These are phyloP conservation scores for Syngnathus scovelli DNA, from an alignment of 2,113 vertebrate genomes.

Conservation along the genomic window DNA sequence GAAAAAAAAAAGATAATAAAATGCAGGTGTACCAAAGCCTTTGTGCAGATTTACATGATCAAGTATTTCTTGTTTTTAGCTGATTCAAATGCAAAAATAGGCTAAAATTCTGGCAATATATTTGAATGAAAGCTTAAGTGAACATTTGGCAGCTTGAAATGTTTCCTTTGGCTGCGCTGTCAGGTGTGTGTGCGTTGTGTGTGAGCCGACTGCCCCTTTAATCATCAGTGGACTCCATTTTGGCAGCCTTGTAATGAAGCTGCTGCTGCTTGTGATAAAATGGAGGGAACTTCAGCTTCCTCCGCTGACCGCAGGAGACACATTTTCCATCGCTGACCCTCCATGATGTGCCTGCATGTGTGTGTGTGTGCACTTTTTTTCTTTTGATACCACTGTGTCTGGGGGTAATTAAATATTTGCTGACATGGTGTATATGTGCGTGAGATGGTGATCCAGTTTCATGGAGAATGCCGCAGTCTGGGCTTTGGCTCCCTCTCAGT, in stretches of 20 bases:
- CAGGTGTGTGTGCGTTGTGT: conserved; percentile 1
- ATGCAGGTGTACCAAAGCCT: too few species aligned
- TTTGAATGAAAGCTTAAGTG: neutral
- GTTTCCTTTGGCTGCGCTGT: neutral
- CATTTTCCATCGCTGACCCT: conserved; percentile 47
- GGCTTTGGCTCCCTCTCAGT: conserved; percentile 30
- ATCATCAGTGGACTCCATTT: conserved; percentile 65
- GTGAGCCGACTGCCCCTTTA: conserved; percentile 49
- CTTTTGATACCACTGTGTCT: conserved; percentile 42
- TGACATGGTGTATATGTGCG: conserved; percentile 45
- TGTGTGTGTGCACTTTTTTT: conserved; percentile 16
- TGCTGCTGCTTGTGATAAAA: conserved; percentile 61
- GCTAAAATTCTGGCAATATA: neutral
- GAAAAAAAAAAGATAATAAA: too few species aligned
- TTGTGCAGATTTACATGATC: neutral
- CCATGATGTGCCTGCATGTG: conserved; percentile 30
- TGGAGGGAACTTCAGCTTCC: conserved; percentile 65
- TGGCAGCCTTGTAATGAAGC: conserved; percentile 64
- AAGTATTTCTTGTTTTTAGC: neutral
- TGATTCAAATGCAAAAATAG: neutral
- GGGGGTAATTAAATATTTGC: conserved; percentile 62
- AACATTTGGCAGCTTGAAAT: neutral
- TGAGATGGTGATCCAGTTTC: conserved; percentile 41
- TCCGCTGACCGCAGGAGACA: conserved; percentile 44
- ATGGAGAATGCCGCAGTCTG: conserved; percentile 51